Conservation (phyloP, 2,797 vertebrate species). For the Okamejei kenojei region DNA sequence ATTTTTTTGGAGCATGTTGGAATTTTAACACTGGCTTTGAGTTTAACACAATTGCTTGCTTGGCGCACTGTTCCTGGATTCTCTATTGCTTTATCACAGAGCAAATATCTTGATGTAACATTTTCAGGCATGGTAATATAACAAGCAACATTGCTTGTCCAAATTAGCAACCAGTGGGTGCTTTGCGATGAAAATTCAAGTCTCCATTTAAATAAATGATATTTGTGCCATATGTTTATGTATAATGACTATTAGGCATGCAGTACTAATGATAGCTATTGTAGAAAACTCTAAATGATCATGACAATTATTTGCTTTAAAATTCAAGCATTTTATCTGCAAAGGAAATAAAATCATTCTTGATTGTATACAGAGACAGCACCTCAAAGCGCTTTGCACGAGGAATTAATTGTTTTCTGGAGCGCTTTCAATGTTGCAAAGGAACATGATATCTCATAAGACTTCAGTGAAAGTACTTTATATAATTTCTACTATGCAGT, state of each 20-base stretch:
- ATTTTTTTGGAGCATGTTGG: neutral
- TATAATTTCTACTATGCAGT: neutral
- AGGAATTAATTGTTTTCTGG: conserved; percentile 1
- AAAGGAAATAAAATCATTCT: neutral
- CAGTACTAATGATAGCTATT: neutral
- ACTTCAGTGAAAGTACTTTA: conserved; percentile 5
- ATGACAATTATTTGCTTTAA: neutral
- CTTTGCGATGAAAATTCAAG: conserved; percentile 1
- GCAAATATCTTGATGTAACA: conserved; percentile 14
- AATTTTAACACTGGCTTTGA: neutral
- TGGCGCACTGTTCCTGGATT: neutral
- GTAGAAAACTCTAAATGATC: neutral
- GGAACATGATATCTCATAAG: conserved; percentile 9
- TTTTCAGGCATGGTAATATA: neutral
- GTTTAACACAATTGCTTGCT: neutral
- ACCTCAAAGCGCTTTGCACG: neutral
- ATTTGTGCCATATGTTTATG: neutral
- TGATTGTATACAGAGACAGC: neutral
- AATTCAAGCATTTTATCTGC: neutral
- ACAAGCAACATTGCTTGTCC: neutral
- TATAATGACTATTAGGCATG: neutral
- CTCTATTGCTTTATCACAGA: neutral
- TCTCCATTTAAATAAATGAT: conserved; percentile 27
- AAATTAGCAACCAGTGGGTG: conserved; percentile 6
- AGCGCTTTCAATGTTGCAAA: neutral